These are phyloP conservation scores for Onychomys torridus DNA, from an alignment of 2,797 vertebrate genomes.

Conservation along the genomic window DNA sequence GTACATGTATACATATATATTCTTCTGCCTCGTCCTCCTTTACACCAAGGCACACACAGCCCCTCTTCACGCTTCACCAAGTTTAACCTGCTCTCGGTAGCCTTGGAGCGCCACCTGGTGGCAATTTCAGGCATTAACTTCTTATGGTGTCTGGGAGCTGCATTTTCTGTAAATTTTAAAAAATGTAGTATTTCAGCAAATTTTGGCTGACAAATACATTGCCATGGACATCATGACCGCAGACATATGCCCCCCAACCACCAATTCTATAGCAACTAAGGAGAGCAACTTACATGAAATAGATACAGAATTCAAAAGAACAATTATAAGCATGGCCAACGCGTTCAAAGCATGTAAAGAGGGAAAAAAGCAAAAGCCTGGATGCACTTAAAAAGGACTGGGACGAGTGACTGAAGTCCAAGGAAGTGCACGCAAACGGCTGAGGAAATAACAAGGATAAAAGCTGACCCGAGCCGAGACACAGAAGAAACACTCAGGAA, in stretches of 20 bases:
- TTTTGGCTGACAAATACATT: not conserved
- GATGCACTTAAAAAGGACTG: not conserved
- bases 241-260: not conserved
- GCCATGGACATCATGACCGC: not conserved
- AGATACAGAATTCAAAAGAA: not conserved
- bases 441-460: not conserved
- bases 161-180: not conserved
- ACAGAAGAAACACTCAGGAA: not conserved
- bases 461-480: not conserved
- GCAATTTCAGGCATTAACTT: not conserved
- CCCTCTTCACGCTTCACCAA: not conserved
- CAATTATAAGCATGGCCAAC: too few species aligned
- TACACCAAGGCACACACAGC: not conserved
- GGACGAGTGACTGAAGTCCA: not conserved
- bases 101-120: constrained; percentile 56
- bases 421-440: not conserved
- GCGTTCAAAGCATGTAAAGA: not conserved
- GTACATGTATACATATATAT: not conserved
- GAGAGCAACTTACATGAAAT: not conserved
- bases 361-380: not conserved
- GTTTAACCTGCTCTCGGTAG: not conserved
- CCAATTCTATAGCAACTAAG: not conserved
- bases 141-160: not conserved
- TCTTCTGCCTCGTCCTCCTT: not conserved
- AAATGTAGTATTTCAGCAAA: not conserved